A percentile compares a stretch with the other conserved stretches of the same genome.
Conservation (phyloP, 2,797 vertebrate species). For the Pangasius krempfi region DNA sequence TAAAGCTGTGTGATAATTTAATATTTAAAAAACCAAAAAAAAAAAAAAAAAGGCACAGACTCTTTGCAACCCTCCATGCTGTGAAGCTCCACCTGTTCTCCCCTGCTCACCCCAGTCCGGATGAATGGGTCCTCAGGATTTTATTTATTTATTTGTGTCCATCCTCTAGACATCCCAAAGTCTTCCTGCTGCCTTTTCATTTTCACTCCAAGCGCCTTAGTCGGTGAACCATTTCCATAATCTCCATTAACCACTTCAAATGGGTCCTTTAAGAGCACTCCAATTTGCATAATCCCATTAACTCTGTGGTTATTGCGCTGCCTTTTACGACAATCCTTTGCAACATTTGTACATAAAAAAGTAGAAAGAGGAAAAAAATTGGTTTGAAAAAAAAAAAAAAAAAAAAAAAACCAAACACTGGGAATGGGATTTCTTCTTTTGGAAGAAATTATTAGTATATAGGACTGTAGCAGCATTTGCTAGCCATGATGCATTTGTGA, state of each 20-base stretch:
- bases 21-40: no score
- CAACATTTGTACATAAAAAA: slow-evolving; percentile 49
- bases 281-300: slow-evolving; percentile 72
- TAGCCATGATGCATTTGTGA: slow-evolving; percentile 7
- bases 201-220: slow-evolving; percentile 63
- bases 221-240: slow-evolving; percentile 69
- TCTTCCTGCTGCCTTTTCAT: slow-evolving; percentile 65
- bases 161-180: slow-evolving; percentile 50
- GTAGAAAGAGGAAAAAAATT: slow-evolving; percentile 15
- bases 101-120: slow-evolving; percentile 30
- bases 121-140: slow-evolving; percentile 43
- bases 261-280: slow-evolving; percentile 67
- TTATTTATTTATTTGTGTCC: slow-evolving; percentile 55
- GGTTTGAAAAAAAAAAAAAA: slow-evolving; percentile 18
- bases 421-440: slow-evolving; percentile 36
- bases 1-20: background rate
- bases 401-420: slow-evolving; percentile 38
- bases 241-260: slow-evolving; percentile 73
- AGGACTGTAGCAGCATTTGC: slow-evolving; percentile 20
- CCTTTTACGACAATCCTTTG: slow-evolving; percentile 64
- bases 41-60: background rate
- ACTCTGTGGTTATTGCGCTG: slow-evolving; percentile 66
- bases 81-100: slow-evolving; percentile 37
- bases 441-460: slow-evolving; percentile 49
- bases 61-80: background rate